Evolutionary conservation across 2,797 vertebrate genomes (phyloP), one percentile per base, ranked within the genome.

Genomic region (Schizothorax lantsangensis): DNA sequence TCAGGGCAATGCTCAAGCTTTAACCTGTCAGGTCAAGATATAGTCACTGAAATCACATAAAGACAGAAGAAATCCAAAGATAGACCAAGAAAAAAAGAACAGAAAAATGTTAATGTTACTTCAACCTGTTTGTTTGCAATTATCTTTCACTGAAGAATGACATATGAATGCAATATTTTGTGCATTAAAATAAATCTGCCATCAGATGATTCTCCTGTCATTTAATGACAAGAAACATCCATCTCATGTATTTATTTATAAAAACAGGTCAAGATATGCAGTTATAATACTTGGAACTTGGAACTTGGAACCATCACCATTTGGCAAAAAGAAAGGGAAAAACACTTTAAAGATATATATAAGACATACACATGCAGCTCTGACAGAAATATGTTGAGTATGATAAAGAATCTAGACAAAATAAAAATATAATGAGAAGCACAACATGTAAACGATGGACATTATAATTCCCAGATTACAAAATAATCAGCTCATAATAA

Each of bases 51-150:
- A 62, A 85, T 11, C 30, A 82, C 12, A 21, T 47, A 77, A 66
- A 45, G 23, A 66, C 73, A 36, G 15, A 26, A 62, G 40, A 52
- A 40, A 15, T 26, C 33, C 30, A 66, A 40, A 79, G n/a, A 79
- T n/a, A 23, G 21, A 43, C 23, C 10, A n/a, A n/a, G 1, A 43
- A 33, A 38, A 64, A 14, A 54, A 33, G 23, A 47, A 40, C 14
- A 43, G 45, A n/a, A 75, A 45, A 88, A 79, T 83, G 23, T 73
- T 85, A 72, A 79, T 23, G 23, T 57, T 17, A 88, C 49, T 10
- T 69, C 38, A 78, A 26, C 38, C 33, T 40, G 57, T 38, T 26
- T 83, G 23, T 43, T 26, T 64, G 21, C 43, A 36, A 15, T 75
- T 66, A 52, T 68, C 47, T 74, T 43, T 77, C 30, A 68, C 15